phyloP scores from a whole-genome alignment of 1,140 invertebrate species.

The Cydia fagiglandana region DNA sequence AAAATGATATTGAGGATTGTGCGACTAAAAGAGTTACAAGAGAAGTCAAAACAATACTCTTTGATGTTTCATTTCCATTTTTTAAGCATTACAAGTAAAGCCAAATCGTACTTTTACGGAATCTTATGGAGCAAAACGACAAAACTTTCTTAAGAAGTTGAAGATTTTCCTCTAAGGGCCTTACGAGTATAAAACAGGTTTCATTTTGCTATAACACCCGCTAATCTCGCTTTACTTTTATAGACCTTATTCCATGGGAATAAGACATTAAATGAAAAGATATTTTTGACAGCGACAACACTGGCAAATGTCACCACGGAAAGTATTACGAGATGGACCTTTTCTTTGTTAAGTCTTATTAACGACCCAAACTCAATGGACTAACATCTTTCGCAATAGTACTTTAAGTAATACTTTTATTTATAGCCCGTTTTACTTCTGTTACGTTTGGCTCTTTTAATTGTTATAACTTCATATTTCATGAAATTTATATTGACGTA shows the following conservation, averaged over 20 bases:
- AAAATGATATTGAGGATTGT: not conserved
- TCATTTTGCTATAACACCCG: not conserved
- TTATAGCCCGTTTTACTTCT: not conserved
- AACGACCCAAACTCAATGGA: not conserved
- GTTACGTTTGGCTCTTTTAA: not conserved
- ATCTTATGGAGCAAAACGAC: not conserved
- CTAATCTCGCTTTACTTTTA: not conserved
- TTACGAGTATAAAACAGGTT: not conserved
- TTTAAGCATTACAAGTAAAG: not conserved
- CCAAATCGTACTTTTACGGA: slow-evolving; percentile 7
- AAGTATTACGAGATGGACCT: not conserved
- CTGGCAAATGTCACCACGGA: not conserved
- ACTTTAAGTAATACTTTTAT: not conserved
- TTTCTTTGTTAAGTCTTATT: slow-evolving; percentile 10
- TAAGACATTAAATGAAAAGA: not conserved
- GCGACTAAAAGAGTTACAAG: not conserved
- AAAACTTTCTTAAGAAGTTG: not conserved
- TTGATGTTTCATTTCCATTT: not conserved
- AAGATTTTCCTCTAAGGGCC: not conserved
- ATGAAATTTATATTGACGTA: no score
- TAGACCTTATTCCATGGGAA: not conserved
- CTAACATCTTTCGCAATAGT: not conserved
- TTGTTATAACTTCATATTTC: not conserved
- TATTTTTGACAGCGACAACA: not conserved
- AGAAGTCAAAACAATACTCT: not conserved